A percentile compares a stretch with the other conserved stretches of the same genome.
Evolutionary conservation across 2,113 vertebrate species (phyloP).

Genomic region (Micronycteris hirsuta): DNA sequence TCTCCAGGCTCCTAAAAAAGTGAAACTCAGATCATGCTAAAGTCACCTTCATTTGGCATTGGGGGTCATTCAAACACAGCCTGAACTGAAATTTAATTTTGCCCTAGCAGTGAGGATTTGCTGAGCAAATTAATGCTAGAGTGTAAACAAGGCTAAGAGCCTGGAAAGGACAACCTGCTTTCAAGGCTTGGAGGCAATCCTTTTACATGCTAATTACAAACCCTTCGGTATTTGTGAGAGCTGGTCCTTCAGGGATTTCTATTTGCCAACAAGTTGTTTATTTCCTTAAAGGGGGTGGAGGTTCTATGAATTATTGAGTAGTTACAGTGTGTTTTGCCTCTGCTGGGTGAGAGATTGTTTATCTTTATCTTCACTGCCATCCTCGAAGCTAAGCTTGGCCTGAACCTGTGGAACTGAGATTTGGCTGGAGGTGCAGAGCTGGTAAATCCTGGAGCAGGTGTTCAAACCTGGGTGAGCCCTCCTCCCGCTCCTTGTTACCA

Average conservation of each 20-base stretch:
- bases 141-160: slow-evolving; percentile 50
- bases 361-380: neutral
- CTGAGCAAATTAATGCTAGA: slow-evolving; percentile 51
- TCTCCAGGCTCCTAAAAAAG: neutral
- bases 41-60: slow-evolving; percentile 1
- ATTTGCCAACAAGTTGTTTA: slow-evolving; percentile 69
- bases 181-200: slow-evolving; percentile 34
- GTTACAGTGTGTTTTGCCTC: neutral
- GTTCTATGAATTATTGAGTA: slow-evolving; percentile 57
- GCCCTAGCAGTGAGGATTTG: slow-evolving; percentile 18
- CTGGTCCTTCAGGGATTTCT: slow-evolving; percentile 37
- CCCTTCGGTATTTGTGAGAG: slow-evolving; percentile 31
- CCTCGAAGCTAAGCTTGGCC: neutral
- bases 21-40: neutral
- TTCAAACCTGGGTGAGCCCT: neutral
- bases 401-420: neutral
- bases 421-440: neutral
- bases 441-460: neutral
- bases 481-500: neutral
- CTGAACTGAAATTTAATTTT: slow-evolving; percentile 56
- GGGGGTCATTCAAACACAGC: slow-evolving; percentile 52
- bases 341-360: neutral
- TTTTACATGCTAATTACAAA: slow-evolving; percentile 70
- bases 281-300: slow-evolving; percentile 25
- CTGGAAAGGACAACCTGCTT: slow-evolving; percentile 20